Base-by-base conservation (phyloP, 2,888 invertebrate genomes). In the Rhogogaster chlorosoma region DNA sequence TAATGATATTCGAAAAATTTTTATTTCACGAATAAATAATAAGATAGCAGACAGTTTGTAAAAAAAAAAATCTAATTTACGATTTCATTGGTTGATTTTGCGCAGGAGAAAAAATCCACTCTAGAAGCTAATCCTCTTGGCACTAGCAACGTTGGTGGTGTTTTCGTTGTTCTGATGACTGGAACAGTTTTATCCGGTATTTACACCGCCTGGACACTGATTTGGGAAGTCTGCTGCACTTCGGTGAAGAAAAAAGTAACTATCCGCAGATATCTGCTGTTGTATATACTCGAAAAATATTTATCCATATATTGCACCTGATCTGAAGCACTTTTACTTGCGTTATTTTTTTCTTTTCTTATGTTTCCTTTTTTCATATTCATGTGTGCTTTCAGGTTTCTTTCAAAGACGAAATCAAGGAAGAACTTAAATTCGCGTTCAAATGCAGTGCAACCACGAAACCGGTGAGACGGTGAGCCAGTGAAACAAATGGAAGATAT, bases 121-220 rank as follows among this genome's bases (percentile, higher is more conserved):
- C 53, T 49, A 3, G 49, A 94, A 90, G 94, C 96, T 0, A 95
- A 95, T 49, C 95, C 96, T 29, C 93, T 98, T 80, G 96, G 96
- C 22, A 93, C 98, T 84, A 96, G 96, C 67, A 98, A 98, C 91
- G 97, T 97, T 1, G 97, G 97, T 84, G 97, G 97, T 22, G 97
- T 97, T 1, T 98, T 97, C 93, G 95, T 97, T 53, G 97, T 97
- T 0, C 94, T 98, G 1, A 95, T 95, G 2, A 94, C 95, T 0
- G 97, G 97, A 0, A 95, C 96, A 36, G 94, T 94, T 0, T 89
- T 96, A 87, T 96, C 96, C 0, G 94, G 96, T 15, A 89, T 96
- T 18, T 95, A 96, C 64, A 96, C 97, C 3, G 95, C 97, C 84
- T 89, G 96, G 12, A 98, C 98, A 93, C 95, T 96, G 88, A 91